Evolutionary conservation across 2,113 vertebrate genomes (phyloP), one percentile per base, ranked within the genome.

Genomic region (Platichthys flesus): DNA sequence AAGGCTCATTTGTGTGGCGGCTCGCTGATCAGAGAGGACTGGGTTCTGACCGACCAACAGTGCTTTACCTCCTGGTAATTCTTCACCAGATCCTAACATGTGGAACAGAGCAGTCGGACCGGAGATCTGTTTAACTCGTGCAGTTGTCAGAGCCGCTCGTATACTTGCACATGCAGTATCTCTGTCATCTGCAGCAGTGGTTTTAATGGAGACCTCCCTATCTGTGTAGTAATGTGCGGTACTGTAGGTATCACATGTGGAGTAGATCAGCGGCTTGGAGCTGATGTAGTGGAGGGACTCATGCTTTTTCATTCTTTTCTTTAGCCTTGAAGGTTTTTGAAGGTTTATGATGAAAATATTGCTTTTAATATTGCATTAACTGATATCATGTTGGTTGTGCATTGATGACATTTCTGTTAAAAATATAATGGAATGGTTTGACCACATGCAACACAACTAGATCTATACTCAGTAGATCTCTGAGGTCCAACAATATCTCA

Each of bases 51-150:
- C 0, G 96, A 97, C 79, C 96, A 96, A 24, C 97, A 98, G 58
- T 99, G 97, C 87, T 98, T 99, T 84, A 96, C 96, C 70, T 97
- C 97, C 86, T 95, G 97, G 97, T 99, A 97, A 92, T 9, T 3
- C 35, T 80, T 20, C 26, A 21, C 49, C n/a, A 35, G 14, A 47
- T 47, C 45, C 45, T 0, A 35, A 35, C 8, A 9, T 35, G 35
- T 65, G 52, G 21, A 58, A 40, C 54, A 49, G 45, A 71, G 45
- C 23, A 9, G 59, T 60, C 69, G 13, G 23, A 21, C 56, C 57
- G 31, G 12, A 71, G 74, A 71, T 69, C 71, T 86, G 70, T 80
- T 78, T 76, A 74, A 70, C 69, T 67, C 76, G 70, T 78, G 23
- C 26, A 67, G 26, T 66, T 52, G 35, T 67, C 69, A 52, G 37